These are phyloP conservation scores for Antheraea pernyi DNA, from an alignment of 1,140 invertebrate species.

Conservation along the genomic window DNA sequence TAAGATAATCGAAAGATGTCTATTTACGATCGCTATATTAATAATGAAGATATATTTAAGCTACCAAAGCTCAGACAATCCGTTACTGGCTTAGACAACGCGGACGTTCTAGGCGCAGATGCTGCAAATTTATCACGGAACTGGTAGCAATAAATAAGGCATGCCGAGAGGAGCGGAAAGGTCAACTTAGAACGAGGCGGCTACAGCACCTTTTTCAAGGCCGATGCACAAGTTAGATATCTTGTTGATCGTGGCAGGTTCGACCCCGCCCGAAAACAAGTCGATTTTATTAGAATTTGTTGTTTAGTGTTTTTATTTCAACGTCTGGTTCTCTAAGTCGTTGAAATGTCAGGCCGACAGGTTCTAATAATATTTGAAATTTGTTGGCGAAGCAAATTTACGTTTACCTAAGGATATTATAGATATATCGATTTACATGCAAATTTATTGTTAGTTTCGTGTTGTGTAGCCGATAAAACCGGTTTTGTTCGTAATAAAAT, in stretches of 20 bases:
- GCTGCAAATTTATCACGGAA: conserved; percentile 41
- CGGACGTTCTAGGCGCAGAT: conserved; percentile 41
- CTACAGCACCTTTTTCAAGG: conserved; percentile 50
- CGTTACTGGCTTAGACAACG: conserved; percentile 33
- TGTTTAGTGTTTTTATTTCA: neutral
- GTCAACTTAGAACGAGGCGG: conserved; percentile 33
- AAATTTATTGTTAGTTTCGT: neutral
- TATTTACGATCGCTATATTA: neutral
- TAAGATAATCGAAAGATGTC: no score
- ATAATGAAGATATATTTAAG: neutral
- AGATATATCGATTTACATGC: neutral
- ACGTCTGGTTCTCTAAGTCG: neutral
- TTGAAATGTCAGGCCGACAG: neutral
- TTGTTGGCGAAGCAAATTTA: neutral
- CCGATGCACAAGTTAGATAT: conserved; percentile 52
- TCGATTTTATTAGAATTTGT: conserved; percentile 6
- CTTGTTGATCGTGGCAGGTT: conserved; percentile 29
- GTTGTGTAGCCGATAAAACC: neutral
- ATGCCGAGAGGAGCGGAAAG: conserved; percentile 38
- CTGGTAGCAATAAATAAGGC: conserved; percentile 41
- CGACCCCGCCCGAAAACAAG: conserved; percentile 42
- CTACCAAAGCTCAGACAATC: conserved; percentile 28
- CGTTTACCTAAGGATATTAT: neutral
- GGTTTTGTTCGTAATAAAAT: neutral
- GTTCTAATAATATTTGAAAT: neutral